Evolutionary conservation across 2,888 invertebrate genomes (phyloP).

Genomic region (Luffia ferchaultella): DNA sequence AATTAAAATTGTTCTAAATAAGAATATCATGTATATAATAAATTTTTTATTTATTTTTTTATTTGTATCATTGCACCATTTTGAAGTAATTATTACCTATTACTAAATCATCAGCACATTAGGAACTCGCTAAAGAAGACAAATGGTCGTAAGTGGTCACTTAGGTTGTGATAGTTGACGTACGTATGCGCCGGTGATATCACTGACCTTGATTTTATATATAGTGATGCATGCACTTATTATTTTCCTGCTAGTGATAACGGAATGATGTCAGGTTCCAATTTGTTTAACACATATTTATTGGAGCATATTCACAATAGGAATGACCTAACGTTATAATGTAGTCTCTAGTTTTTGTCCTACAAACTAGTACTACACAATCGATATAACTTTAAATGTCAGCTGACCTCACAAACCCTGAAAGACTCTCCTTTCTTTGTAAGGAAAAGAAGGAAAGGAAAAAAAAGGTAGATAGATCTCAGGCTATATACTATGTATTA

Average conservation of each 20-base stretch:
- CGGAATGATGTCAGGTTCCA: slow-evolving; percentile 2
- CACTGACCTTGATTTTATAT: slow-evolving; percentile 38
- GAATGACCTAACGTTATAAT: too few species aligned
- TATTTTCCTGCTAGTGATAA: slow-evolving; percentile 1
- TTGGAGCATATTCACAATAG: too few species aligned
- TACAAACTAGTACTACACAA: too few species aligned
- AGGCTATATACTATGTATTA: too few species aligned
- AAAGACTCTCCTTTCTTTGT: too few species aligned
- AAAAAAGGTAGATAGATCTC: too few species aligned
- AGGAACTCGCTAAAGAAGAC: neutral
- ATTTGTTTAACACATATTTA: neutral
- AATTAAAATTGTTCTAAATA: neutral
- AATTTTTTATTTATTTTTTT: neutral
- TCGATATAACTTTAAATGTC: too few species aligned
- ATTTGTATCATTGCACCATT: neutral
- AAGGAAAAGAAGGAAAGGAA: too few species aligned
- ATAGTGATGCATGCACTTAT: slow-evolving; percentile 43
- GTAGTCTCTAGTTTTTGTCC: too few species aligned
- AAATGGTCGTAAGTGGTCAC: neutral
- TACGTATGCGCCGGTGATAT: slow-evolving; percentile 25
- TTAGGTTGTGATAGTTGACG: neutral
- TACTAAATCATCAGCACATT: neutral
- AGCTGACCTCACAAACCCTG: too few species aligned
- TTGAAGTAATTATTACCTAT: neutral
- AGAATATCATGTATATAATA: neutral